Conservation (phyloP, 2,888 invertebrate species). For the Athalia cordata region DNA sequence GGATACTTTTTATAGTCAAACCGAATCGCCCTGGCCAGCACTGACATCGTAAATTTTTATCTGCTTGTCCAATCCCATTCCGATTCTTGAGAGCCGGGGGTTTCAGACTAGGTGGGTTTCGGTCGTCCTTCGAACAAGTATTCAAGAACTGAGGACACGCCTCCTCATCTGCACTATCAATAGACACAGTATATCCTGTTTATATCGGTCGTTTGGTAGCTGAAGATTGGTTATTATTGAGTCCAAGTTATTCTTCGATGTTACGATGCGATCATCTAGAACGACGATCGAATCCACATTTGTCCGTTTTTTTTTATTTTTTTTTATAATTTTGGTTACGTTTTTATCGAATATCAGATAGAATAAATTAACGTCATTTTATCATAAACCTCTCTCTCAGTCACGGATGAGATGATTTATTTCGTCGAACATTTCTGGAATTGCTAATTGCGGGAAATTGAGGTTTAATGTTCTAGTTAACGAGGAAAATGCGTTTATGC, state of each 20-base stretch:
- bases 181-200: conserved; percentile 13
- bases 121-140: conserved; percentile 3
- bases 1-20: conserved; percentile 22
- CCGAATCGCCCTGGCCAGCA: conserved; percentile 1
- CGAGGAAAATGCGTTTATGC: conserved; percentile 23
- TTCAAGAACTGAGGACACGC: background rate
- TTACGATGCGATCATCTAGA: no score
- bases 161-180: background rate
- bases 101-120: conserved; percentile 9
- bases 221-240: background rate
- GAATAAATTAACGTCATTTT: no score
- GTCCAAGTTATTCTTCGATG: no score
- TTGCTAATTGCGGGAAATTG: background rate
- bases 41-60: conserved; percentile 27
- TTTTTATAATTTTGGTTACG: no score
- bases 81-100: background rate
- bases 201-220: conserved; percentile 5
- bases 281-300: no score
- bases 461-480: conserved; percentile 8
- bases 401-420: background rate
- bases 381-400: no score
- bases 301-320: no score
- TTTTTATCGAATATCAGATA: no score
- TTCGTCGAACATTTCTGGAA: background rate
- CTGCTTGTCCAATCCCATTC: conserved; percentile 36